Conservation (phyloP, 1,140 invertebrate genomes). For the Drosophila watanabei region DNA sequence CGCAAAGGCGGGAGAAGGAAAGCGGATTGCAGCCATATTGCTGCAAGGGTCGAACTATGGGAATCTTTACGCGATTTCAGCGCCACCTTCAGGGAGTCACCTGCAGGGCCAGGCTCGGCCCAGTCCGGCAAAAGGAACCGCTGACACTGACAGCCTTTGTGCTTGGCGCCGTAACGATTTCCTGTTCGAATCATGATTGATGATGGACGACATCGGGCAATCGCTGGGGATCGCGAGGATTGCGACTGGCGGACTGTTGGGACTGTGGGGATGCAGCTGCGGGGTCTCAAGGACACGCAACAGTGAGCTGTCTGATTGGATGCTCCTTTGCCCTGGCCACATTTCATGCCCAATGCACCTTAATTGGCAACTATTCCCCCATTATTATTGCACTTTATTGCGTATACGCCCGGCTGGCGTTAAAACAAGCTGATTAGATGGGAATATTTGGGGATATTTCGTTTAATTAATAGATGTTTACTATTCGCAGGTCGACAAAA, state of each 20-base stretch:
- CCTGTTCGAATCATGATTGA: conserved; percentile 40
- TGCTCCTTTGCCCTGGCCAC: background rate
- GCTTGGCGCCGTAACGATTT: conserved; percentile 29
- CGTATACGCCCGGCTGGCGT: conserved; percentile 4
- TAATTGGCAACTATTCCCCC: conserved; percentile 7
- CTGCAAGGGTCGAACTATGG: conserved; percentile 1
- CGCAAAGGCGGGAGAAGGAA: background rate
- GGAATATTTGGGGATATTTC: background rate
- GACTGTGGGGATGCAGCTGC: conserved; percentile 5
- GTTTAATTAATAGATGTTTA: background rate
- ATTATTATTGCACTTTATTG: conserved; percentile 1
- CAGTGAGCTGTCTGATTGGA: conserved; percentile 28
- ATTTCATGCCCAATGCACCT: conserved; percentile 8
- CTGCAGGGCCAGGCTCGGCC: background rate
- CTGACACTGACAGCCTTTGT: conserved; percentile 24
- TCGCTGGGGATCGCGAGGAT: background rate
- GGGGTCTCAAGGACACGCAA: conserved; percentile 22
- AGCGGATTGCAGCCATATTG: conserved; percentile 14
- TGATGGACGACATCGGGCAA: conserved; percentile 11
- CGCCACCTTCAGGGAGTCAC: background rate
- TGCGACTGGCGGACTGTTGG: no score
- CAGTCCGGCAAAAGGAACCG: background rate
- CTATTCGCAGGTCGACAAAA: no score
- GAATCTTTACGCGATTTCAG: conserved; percentile 11
- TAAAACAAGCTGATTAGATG: no score